phyloP scores from a whole-genome alignment of 2,888 invertebrate genomes.

The Eupsilia transversa region DNA sequence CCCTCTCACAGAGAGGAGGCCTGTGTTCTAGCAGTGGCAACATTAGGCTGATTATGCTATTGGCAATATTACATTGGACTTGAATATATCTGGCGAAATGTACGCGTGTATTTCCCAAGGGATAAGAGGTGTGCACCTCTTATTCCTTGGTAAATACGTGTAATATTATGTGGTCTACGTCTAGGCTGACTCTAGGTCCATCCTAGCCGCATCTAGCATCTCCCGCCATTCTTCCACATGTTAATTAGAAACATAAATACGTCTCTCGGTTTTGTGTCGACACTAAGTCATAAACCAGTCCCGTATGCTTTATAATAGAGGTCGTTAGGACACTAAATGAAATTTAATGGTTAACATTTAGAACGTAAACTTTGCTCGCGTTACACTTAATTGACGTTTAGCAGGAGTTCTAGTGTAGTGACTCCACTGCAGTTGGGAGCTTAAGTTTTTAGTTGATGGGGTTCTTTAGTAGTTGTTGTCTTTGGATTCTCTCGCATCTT shows the following conservation, averaged over 20 bases:
- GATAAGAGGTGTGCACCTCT: too few relatives aligned
- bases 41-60: too few relatives aligned
- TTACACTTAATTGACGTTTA: conserved; percentile 63
- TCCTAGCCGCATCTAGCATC: conserved; percentile 59
- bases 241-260: conserved; percentile 80
- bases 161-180: not conserved
- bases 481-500: not conserved
- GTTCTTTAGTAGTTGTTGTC: conserved; percentile 6
- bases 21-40: too few relatives aligned
- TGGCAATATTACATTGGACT: too few relatives aligned
- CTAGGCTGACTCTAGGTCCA: not conserved
- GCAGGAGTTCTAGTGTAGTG: conserved; percentile 28
- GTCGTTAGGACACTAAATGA: conserved; percentile 77
- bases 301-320: conserved; percentile 71
- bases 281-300: conserved; percentile 72
- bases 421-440: conserved; percentile 22
- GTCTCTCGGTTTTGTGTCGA: conserved; percentile 68
- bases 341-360: conserved; percentile 75
- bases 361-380: conserved; percentile 57
- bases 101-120: not conserved
- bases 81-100: not conserved
- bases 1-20: too few relatives aligned
- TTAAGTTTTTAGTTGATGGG: conserved; percentile 27
- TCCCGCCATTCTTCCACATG: conserved; percentile 53
- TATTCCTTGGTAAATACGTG: not conserved